Base-by-base conservation (phyloP, 2,113 vertebrate genomes). In the Tetraodon nigroviridis region DNA sequence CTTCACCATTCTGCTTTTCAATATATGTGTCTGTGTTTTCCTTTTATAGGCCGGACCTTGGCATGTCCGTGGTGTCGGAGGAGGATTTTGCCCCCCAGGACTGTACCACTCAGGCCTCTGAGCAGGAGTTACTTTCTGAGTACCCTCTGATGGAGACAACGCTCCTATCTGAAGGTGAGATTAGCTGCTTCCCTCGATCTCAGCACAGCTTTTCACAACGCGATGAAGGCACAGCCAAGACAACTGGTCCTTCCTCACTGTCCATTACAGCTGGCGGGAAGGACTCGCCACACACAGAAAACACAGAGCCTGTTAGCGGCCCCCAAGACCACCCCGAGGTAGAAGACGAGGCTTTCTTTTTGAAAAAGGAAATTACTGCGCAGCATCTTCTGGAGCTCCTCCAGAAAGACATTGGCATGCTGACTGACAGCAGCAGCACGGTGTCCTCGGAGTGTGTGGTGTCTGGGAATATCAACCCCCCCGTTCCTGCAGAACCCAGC, bases 31-130 rank as follows among this genome's bases (percentile, higher is more conserved):
- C 22, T n/a, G 8, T 22, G 19, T 66, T 27, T 66, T 4, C 6
- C 5, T 56, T 64, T 66, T 70, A 2, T 50, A 99, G 96, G 73
- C 91, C 73, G 8, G 81, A 86, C 69, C 92, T 92, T 2, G 94
- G 96, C 75, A 67, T 91, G 52, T 96, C 95, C 46, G 73, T 87
- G 76, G 83, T 62, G 0, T 87, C 83, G 7, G 90, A 85, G 58
- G 82, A 58, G 47, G 70, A 75, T 1, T 50, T 82, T 51, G 79
- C 27, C 0, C 71, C 70, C 0, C 84, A 55, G 21, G 17, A 68
- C 41, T 48, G 0, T 13, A 82, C 49, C 58, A 47, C 1, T 58
- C 81, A 5, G 75, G 84, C 48, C 29, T 73, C 81, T 13, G 85
- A 80, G 24, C 60, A 27, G 47, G 56, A 69, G 1, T 68, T 85